Base-by-base conservation (phyloP, 1,140 invertebrate genomes). In the Caerostris extrusa region DNA sequence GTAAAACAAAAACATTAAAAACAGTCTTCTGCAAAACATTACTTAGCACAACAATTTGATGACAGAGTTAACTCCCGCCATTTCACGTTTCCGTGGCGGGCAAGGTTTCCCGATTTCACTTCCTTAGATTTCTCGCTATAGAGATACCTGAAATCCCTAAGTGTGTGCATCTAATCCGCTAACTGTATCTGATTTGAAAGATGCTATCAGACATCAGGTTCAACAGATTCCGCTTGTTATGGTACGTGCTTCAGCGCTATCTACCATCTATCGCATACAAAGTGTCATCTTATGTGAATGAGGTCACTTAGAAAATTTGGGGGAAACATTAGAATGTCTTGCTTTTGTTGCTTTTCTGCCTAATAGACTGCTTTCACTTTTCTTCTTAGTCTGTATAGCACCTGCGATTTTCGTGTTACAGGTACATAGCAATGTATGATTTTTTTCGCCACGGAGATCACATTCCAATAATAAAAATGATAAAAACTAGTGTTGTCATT, bases 21-120 rank as follows among this genome's bases (percentile, higher is more conserved):
- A 7, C 50, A 55, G 19, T 14, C 17, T 8, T 55, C 55, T 55
- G 34, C 2, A 34, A 34, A 34, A 34, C 34, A 2, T 34, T 34
- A 34, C 34, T 34, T 34, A 34, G 2, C 2, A 34, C 34, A n/a
- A 34, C 34, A 34, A 2, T 34, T 34, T 34, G 34, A 34, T 34
- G 34, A 2, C 34, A 34, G 34, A 34, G 34, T 34, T 34, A 2
- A 1, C 34, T 34, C 34, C 58, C 53, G 19, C 7, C 10, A 50
- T 67, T 88, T 10, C 7, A 55, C 6, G 34, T 67, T 88, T 17
- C 60, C 60, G 67, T 88, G 60, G 60, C 86, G 34, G 53, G 60
- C 60, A 67, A 8, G 86, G 60, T 88, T 60, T 88, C 86, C 86
- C 64, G 86, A 88, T 88, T 10, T 88, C 3, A 88, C 58, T 10